Base-by-base conservation (phyloP, 30 jellyfish, hydroid and myxozoan species). In the Hydra vulgaris region DNA sequence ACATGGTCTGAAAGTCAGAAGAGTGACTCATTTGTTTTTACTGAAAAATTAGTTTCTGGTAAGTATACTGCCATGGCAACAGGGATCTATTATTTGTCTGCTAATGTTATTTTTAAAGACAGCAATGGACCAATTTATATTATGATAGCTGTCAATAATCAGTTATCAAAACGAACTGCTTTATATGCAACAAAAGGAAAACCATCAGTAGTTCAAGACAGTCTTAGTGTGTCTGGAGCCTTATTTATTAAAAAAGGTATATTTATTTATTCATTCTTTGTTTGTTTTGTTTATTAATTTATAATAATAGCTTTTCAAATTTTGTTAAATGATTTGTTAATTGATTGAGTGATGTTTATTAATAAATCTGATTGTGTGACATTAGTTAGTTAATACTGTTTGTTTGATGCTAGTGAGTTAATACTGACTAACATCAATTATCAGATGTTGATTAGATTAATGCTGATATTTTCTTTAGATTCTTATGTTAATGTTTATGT, bases 111-210 rank as follows among this genome's bases (percentile, higher is more conserved):
- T 1, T 90, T 90, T 78, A 72, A 79, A 27, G 89, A 88, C 19
- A 76, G 81, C 18, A 82, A 87, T 21, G 87, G 95, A 0, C 85
- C 91, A 20, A 86, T 90, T 15, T 82, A 94, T 15, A 18, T 86
- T 81, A 18, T 90, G 71, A 82, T 90, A 26, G 71, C 97, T 15
- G 83, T 82, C 17, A 82, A 90, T 52, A 95, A 94, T 18, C 89
- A 83, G 40, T 81, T 81, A 24, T 90, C 97, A 0, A 86, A 86
- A 56, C 70, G 97, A 27, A 82, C 74, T 19, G 75, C 94, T 18
- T 70, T 90, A 78, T 82, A 80, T 70, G 79, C 97, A 27, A 86
- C 97, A 18, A 90, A 90, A 78, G 97, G 97, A 22, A 83, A 86
- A 61, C 96, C 96, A 17, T 85, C 88, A 18, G 55, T 53, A 22